Percentiles rank a stretch among this genome's conserved stretches.
These are phyloP conservation scores for Zaprionus inermis DNA, from an alignment of 1,140 invertebrate genomes.

Conservation along the genomic window DNA sequence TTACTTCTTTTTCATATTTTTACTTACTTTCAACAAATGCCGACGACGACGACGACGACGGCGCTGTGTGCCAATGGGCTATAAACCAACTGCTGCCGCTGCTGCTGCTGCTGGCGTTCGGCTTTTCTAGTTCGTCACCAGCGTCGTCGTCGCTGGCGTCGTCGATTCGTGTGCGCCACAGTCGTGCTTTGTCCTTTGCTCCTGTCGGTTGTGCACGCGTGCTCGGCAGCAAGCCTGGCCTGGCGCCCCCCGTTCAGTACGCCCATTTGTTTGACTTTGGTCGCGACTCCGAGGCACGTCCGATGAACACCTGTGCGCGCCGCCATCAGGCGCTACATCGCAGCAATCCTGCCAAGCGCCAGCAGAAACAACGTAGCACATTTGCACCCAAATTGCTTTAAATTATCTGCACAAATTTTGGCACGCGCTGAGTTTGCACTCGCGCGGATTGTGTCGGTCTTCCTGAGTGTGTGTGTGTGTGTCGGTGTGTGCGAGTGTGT, in stretches of 20 bases:
- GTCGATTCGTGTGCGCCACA: slow-evolving; percentile 37
- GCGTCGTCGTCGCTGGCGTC: slow-evolving; percentile 18
- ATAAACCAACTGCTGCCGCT: slow-evolving; percentile 45
- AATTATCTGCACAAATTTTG: slow-evolving; percentile 72
- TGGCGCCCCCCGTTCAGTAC: slow-evolving; percentile 28
- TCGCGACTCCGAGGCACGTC: slow-evolving; percentile 34
- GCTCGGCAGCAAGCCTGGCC: slow-evolving; percentile 36
- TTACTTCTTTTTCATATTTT: slow-evolving; percentile 81
- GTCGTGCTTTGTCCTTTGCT: slow-evolving; percentile 80
- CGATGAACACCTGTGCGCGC: slow-evolving; percentile 69
- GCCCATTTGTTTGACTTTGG: slow-evolving; percentile 46
- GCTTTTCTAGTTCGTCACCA: slow-evolving; percentile 47
- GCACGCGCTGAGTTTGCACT: slow-evolving; percentile 62
- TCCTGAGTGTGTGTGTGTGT: not conserved
- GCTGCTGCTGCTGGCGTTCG: slow-evolving; percentile 35
- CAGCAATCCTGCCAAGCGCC: slow-evolving; percentile 17
- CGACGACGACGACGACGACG: slow-evolving; percentile 25
- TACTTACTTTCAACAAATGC: slow-evolving; percentile 68
- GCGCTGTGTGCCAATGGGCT: slow-evolving; percentile 40
- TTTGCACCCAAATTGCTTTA: slow-evolving; percentile 79
- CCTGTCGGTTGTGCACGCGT: slow-evolving; percentile 70
- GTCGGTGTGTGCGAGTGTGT: slow-evolving; percentile 6
- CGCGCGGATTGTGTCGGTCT: slow-evolving; percentile 33
- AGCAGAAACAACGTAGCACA: slow-evolving; percentile 69
- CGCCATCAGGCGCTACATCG: slow-evolving; percentile 46